phyloP scores from a whole-genome alignment of 2,113 vertebrate species.

The Addax nasomaculatus region DNA sequence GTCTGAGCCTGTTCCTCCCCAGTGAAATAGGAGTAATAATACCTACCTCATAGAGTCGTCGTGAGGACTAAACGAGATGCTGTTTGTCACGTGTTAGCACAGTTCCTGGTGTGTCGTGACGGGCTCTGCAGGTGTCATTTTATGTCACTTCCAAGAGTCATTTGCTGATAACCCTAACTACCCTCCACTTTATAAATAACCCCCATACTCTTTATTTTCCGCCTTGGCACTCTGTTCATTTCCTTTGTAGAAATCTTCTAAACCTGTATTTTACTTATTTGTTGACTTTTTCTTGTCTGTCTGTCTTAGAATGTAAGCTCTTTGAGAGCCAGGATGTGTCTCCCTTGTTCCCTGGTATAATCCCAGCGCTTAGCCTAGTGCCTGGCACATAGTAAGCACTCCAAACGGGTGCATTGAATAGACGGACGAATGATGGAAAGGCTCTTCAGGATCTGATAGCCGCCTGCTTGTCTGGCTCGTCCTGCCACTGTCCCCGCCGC shows the following conservation, averaged over 20 bases:
- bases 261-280: slow-evolving; percentile 42
- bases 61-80: not conserved
- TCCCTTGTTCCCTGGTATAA: not conserved
- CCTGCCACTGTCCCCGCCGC: not conserved
- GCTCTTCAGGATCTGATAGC: not conserved
- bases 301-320: slow-evolving; percentile 64
- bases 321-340: slow-evolving; percentile 24
- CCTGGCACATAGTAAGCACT: not conserved
- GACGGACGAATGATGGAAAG: not conserved
- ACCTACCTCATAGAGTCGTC: slow-evolving; percentile 63
- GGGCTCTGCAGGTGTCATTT: not conserved
- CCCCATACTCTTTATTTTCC: not conserved
- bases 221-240: not conserved
- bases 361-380: not conserved
- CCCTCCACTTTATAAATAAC: not conserved
- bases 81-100: not conserved
- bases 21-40: slow-evolving; percentile 25
- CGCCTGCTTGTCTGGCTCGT: not conserved
- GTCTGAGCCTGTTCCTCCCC: slow-evolving; percentile 22
- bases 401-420: not conserved
- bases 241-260: not conserved
- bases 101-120: not conserved
- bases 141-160: not conserved
- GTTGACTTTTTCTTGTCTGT: not conserved
- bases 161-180: not conserved